Evolutionary conservation across 2,888 invertebrate genomes (phyloP), one percentile per base, ranked within the genome.

Genomic region (Macrosiphum euphorbiae): DNA sequence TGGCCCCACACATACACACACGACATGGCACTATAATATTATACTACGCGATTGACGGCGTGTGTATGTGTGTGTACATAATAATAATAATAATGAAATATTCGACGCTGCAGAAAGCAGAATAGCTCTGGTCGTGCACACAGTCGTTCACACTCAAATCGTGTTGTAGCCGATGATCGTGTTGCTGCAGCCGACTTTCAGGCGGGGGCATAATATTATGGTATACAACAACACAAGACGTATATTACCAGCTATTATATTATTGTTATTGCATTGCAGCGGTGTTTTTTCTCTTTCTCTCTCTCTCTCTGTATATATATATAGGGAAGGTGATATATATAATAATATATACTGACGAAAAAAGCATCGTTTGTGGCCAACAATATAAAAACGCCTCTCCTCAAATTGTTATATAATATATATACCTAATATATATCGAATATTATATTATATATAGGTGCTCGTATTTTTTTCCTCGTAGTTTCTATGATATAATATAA

Each of bases 21-120:
- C 61, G 8, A 67, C 87, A 67, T 35, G 47, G 50, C 52, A 88
- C 7, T 88, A 52, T 13, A 52, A 52, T n/a, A 47, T 24, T 87
- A 28, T 50, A 50, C 41, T n/a, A 90, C 52, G 26, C 41, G 78
- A 52, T 16, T 13, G 13, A n/a, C 61, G 52, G 13, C 26, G 47
- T 52, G 26, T 52, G n/a, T n/a, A n/a, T n/a, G n/a, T 78, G 28
- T 89, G 55, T 50, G 16, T 41, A 52, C 28, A 52, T 52, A 90
- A 90, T 11, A 90, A 52, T 52, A 90, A 90, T 11, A 90, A 84
- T 90, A 84, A 78, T 84, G 84, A 58, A 35, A 35, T 52, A 85
- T 91, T 91, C 91, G n/a, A 92, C 88, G 88, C 35, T 20, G 35
- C 88, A 55, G 16, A 61, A 78, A 44, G 44, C 44, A 44, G 44